Base-by-base conservation (phyloP, 92 coral and sea anemone genomes). In the Meandrina meandrites region DNA sequence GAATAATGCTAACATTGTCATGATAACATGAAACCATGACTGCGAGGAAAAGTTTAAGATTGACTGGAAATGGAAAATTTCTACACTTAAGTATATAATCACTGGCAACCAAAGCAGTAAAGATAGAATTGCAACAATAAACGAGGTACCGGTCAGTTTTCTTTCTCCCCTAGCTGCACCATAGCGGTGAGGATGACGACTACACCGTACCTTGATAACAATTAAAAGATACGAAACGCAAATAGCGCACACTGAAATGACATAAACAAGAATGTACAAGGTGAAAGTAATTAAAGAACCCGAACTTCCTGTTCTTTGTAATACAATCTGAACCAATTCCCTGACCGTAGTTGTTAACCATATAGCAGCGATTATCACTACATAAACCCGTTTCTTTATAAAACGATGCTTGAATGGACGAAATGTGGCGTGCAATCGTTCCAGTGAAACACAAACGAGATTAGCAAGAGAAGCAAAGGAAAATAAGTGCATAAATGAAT, bases 311-410 rank as follows among this genome's bases (percentile, higher is more conserved):
- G 47, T 27, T 79, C 36, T 54, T 45, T 32, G 0, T 19, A 79
- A 58, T 35, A 58, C 34, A 62, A 79, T 19, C n/a, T 79, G 73
- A 22, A 62, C 54, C 1, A n/a, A 54, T 79, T 79, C 83, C 83
- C 83, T 79, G 34, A 37, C 27, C 35, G 30, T 30, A 48, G 80
- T 32, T n/a, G 11, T 42, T 50, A 48, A 76, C 80, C 80, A 76
- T 47, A 76, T 76, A 17, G 21, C 18, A n/a, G 80, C 5, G 19
- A 76, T 76, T 13, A 28, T 48, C 6, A 50, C 60, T n/a, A 22
- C 31, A n/a, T 76, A 76, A 76, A 28, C 35, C 60, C 58, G 8
- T 28, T 45, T 76, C 24, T 18, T 50, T 11, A 76, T 42, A 7
- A 47, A 14, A 27, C 35, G 60, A 48, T 76, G 58, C 32, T 19